A percentile compares a stretch with the other conserved stretches of the same genome.
Evolutionary conservation across 53 echinoderm and acorn worm species (phyloP).

Genomic region (Astropecten irregularis): DNA sequence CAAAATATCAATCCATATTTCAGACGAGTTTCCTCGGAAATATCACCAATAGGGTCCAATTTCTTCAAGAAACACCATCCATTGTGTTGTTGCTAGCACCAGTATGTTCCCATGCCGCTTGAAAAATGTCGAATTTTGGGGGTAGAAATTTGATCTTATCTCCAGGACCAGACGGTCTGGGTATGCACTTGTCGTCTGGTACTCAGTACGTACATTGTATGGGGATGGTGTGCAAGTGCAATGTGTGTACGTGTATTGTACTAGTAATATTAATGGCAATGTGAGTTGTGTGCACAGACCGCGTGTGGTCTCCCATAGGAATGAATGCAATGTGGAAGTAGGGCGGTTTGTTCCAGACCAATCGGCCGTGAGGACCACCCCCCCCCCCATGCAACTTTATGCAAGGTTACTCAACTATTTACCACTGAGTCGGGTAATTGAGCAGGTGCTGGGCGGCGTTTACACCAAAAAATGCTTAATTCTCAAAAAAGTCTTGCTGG

Average conservation of each 20-base stretch:
- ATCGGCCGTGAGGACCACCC: neutral
- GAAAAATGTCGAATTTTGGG: constrained; percentile 14
- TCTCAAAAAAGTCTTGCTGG: too few species aligned
- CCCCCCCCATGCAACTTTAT: constrained; percentile 7
- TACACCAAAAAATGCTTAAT: too few species aligned
- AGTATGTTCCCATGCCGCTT: neutral
- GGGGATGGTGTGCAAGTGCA: neutral
- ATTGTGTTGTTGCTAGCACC: neutral
- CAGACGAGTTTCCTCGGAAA: neutral
- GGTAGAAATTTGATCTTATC: constrained; percentile 15
- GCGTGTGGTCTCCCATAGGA: constrained; percentile 46
- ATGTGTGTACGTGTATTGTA: neutral
- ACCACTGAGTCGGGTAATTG: too few species aligned
- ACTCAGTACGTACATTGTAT: neutral
- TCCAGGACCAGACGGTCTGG: constrained; percentile 9
- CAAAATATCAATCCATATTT: constrained; percentile 24
- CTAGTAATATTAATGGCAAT: neutral
- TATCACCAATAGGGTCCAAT: neutral
- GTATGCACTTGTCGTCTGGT: neutral
- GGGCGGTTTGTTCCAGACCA: neutral
- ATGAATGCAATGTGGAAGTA: constrained; percentile 41
- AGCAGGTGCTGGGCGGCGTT: too few species aligned
- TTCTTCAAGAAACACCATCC: constrained; percentile 2
- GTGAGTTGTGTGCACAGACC: constrained; percentile 3
- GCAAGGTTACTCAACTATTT: too few species aligned